Percentiles rank a stretch among this genome's conserved stretches.
These are phyloP conservation scores for Dorcus hopei DNA, from an alignment of 2,888 invertebrate genomes.

Conservation along the genomic window DNA sequence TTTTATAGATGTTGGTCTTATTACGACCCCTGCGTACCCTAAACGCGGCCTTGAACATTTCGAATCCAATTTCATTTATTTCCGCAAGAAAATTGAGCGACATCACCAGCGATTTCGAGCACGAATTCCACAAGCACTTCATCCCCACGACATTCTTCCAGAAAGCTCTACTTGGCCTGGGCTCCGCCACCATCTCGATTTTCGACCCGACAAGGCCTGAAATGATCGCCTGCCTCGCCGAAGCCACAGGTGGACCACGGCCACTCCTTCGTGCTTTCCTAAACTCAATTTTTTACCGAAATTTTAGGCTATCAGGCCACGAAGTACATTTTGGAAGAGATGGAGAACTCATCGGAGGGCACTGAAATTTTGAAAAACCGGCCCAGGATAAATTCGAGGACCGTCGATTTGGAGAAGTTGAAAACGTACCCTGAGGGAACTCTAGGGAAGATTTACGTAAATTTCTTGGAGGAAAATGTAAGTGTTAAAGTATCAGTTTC, in stretches of 20 bases:
- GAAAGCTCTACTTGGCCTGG: slow-evolving; percentile 72
- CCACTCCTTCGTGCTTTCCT: neutral
- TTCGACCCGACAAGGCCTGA: slow-evolving; percentile 80
- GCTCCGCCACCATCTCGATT: slow-evolving; percentile 82
- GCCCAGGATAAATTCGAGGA: slow-evolving; percentile 83
- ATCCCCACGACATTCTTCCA: slow-evolving; percentile 70
- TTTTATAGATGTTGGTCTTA: neutral
- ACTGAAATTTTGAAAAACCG: slow-evolving; percentile 67
- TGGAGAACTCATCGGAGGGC: slow-evolving; percentile 78
- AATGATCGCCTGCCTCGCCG: slow-evolving; percentile 93
- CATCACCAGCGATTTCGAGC: slow-evolving; percentile 49
- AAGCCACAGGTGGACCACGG: slow-evolving; percentile 68
- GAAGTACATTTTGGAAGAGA: slow-evolving; percentile 66
- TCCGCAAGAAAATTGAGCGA: too few relatives aligned
- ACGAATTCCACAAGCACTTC: slow-evolving; percentile 62
- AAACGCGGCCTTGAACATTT: too few relatives aligned
- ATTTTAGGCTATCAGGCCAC: slow-evolving; percentile 60
- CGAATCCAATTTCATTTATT: too few relatives aligned
- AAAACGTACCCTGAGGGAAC: slow-evolving; percentile 72
- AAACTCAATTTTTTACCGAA: too few relatives aligned
- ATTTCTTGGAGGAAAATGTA: slow-evolving; percentile 78
- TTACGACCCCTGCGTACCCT: neutral
- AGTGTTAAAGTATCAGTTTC: slow-evolving; percentile 23
- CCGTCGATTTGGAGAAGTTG: slow-evolving; percentile 72
- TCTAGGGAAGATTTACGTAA: slow-evolving; percentile 80